Evolutionary conservation across 2,797 vertebrate genomes (phyloP).

Genomic region (Mormyrops boulengeri): DNA sequence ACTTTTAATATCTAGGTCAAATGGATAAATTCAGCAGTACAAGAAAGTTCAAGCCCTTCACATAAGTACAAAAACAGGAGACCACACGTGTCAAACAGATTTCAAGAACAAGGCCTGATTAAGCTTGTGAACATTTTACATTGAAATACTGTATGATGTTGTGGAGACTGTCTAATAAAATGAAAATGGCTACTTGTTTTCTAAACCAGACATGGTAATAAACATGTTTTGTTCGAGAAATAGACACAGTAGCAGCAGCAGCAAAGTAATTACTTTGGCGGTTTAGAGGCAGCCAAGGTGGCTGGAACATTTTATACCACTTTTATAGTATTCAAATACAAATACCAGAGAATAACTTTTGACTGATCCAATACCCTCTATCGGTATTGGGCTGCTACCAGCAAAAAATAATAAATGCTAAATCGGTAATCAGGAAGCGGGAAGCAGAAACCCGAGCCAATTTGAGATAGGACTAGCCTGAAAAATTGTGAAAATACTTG

Average conservation of each 20-base stretch:
- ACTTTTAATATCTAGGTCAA: neutral
- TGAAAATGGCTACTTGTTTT: neutral
- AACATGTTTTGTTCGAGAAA: neutral
- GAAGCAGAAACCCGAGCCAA: neutral
- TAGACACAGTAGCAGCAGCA: neutral
- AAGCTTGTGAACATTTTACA: neutral
- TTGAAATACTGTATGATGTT: neutral
- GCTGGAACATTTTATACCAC: neutral
- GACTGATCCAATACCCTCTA: neutral
- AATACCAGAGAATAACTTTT: neutral
- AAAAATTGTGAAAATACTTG: neutral
- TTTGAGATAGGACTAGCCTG: neutral
- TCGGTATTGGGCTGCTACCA: neutral
- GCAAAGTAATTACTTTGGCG: neutral
- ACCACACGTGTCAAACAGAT: conserved; percentile 1
- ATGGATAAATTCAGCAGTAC: neutral
- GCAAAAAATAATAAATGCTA: neutral
- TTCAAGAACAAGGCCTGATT: neutral
- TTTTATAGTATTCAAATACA: neutral
- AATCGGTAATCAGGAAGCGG: neutral
- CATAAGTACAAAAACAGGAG: neutral
- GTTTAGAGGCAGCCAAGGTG: conserved; percentile 1
- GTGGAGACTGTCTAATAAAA: neutral
- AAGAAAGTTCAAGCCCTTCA: neutral
- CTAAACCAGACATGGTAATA: conserved; percentile 18